Conservation (phyloP, 2,888 invertebrate genomes). For the Drosophila eohydei region DNA sequence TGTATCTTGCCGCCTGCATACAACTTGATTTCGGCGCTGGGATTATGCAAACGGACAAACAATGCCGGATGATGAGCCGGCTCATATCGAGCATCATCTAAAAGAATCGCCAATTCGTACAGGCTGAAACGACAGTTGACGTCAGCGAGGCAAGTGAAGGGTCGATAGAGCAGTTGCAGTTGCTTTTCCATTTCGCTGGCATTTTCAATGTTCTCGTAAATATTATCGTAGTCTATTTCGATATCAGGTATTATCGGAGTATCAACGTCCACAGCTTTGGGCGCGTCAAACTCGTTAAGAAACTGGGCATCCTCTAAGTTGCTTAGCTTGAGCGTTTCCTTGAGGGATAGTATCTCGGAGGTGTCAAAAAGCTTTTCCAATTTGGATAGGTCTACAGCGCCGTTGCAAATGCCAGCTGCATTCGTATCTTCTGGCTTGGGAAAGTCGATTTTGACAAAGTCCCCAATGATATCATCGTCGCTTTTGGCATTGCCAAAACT, state of each 20-base stretch:
- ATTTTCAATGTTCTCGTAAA: constrained; percentile 48
- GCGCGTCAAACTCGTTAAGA: not conserved
- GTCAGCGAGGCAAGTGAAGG: constrained; percentile 60
- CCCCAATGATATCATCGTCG: constrained; percentile 35
- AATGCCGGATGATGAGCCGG: constrained; percentile 56
- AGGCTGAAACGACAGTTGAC: constrained; percentile 47
- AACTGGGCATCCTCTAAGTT: not conserved
- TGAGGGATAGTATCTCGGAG: constrained; percentile 5
- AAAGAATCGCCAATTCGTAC: constrained; percentile 51
- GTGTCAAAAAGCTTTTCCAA: constrained; percentile 18
- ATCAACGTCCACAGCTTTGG: not conserved
- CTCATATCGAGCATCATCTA: constrained; percentile 57
- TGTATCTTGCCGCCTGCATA: constrained; percentile 48
- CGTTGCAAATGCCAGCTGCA: not conserved
- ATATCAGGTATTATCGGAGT: constrained; percentile 15
- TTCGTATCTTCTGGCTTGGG: constrained; percentile 2
- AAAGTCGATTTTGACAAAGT: constrained; percentile 31
- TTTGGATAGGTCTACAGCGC: not conserved
- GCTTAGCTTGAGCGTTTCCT: not conserved
- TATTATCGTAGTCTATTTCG: constrained; percentile 51
- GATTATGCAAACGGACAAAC: constrained; percentile 37
- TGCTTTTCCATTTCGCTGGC: constrained; percentile 45
- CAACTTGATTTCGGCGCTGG: constrained; percentile 48
- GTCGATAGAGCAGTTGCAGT: constrained; percentile 56
- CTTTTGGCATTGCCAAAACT: constrained; percentile 6